Evolutionary conservation across 2,113 vertebrate species (phyloP).

Genomic region (Eptatretus burgeri): DNA sequence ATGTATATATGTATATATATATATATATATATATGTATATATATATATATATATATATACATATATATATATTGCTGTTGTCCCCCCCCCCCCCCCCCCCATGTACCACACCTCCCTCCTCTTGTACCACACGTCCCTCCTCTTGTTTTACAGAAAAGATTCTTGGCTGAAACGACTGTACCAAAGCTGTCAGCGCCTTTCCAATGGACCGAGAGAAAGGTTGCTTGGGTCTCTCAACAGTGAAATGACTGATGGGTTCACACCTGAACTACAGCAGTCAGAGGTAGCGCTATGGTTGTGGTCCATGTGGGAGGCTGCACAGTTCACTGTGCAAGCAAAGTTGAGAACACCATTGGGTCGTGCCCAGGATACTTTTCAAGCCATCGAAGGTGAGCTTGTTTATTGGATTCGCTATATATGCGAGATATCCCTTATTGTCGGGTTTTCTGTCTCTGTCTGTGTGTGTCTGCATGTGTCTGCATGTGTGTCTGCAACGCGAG

Average conservation of each 20-base stretch:
- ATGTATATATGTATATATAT: too few relatives aligned
- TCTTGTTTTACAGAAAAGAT: slow-evolving; percentile 42
- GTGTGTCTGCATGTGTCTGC: too few relatives aligned
- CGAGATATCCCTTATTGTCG: too few relatives aligned
- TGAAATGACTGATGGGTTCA: slow-evolving; percentile 14
- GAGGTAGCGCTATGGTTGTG: slow-evolving; percentile 94
- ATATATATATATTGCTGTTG: too few relatives aligned
- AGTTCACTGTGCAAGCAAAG: slow-evolving; percentile 89
- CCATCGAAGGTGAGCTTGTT: slow-evolving; percentile 51
- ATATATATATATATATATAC: too few relatives aligned
- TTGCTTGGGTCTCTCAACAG: neutral
- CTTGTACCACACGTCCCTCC: slow-evolving; percentile 7
- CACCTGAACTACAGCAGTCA: slow-evolving; percentile 44
- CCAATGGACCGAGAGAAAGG: slow-evolving; percentile 20
- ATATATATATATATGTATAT: too few relatives aligned
- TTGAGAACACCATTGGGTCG: slow-evolving; percentile 66
- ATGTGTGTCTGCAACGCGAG: too few relatives aligned
- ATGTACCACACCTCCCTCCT: neutral
- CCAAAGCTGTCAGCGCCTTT: slow-evolving; percentile 72
- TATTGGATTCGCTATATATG: too few relatives aligned
- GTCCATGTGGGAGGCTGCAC: slow-evolving; percentile 91
- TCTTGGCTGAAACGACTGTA: slow-evolving; percentile 85
- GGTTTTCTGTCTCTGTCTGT: too few relatives aligned
- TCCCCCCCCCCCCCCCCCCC: too few relatives aligned
- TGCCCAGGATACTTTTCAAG: slow-evolving; percentile 93